phyloP scores from a whole-genome alignment of 2,797 vertebrate species.

The Paramormyrops hopkinsi region DNA sequence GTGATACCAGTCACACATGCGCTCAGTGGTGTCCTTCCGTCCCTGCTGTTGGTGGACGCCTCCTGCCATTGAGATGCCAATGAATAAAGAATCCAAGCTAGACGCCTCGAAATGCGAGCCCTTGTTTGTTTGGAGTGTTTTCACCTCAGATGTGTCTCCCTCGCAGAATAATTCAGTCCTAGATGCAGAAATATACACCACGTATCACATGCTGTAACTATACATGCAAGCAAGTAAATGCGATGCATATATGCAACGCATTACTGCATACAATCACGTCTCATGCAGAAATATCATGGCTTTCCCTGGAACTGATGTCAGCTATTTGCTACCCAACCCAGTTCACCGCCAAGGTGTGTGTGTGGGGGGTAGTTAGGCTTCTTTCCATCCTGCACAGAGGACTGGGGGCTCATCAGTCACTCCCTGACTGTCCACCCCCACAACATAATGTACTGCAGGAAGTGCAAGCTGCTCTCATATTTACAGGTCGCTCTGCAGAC shows the following conservation, averaged over 20 bases:
- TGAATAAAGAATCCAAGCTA: not conserved
- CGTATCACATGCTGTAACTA: not conserved
- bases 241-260: not conserved
- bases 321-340: not conserved
- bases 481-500: too few relatives aligned
- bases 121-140: not conserved
- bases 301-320: not conserved
- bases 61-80: not conserved
- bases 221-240: not conserved
- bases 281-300: not conserved
- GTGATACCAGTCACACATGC: not conserved
- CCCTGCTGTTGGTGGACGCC: not conserved
- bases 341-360: not conserved
- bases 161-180: not conserved
- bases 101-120: not conserved
- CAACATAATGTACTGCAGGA: not conserved
- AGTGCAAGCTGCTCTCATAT: not conserved
- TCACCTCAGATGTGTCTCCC: not conserved
- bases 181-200: not conserved
- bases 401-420: not conserved
- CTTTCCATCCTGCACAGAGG: not conserved
- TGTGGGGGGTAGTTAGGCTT: slow-evolving; percentile 18
- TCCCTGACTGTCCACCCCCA: not conserved
- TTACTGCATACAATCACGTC: not conserved
- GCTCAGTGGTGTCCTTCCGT: not conserved